Evolutionary conservation across 2,113 vertebrate species (phyloP).

Genomic region (Tupaia tana): DNA sequence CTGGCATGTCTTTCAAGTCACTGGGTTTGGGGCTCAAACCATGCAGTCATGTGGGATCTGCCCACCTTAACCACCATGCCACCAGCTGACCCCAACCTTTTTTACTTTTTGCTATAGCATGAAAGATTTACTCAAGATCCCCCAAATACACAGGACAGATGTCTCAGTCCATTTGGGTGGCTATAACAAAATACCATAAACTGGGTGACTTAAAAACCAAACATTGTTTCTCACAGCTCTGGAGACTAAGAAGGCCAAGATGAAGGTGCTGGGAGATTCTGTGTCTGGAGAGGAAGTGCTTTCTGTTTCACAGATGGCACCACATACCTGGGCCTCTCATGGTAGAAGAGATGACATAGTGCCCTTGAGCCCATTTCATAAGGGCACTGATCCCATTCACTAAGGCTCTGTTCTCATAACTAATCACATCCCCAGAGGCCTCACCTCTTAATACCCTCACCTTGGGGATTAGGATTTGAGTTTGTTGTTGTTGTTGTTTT

Average conservation of each 20-base stretch:
- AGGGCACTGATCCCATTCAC: neutral
- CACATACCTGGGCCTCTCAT: neutral
- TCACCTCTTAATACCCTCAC: neutral
- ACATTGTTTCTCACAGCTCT: neutral
- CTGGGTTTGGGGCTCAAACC: too few species aligned
- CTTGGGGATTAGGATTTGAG: neutral
- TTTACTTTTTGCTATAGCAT: neutral
- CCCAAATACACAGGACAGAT: neutral
- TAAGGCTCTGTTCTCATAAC: neutral
- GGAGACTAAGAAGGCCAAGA: neutral
- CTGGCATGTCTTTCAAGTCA: too few species aligned
- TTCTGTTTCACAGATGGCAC: neutral
- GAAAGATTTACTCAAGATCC: neutral
- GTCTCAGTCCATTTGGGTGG: neutral
- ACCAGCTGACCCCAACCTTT: too few species aligned
- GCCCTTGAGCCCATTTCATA: neutral
- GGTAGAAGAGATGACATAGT: neutral
- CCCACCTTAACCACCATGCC: too few species aligned
- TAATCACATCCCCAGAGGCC: accelerated
- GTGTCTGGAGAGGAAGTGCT: neutral
- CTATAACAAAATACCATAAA: neutral
- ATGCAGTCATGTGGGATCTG: too few species aligned
- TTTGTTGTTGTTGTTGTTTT: too few species aligned
- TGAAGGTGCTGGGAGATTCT: neutral
- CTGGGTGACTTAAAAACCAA: neutral